Evolutionary conservation across 2,113 vertebrate species (phyloP).

Genomic region (Trogon melanurus): DNA sequence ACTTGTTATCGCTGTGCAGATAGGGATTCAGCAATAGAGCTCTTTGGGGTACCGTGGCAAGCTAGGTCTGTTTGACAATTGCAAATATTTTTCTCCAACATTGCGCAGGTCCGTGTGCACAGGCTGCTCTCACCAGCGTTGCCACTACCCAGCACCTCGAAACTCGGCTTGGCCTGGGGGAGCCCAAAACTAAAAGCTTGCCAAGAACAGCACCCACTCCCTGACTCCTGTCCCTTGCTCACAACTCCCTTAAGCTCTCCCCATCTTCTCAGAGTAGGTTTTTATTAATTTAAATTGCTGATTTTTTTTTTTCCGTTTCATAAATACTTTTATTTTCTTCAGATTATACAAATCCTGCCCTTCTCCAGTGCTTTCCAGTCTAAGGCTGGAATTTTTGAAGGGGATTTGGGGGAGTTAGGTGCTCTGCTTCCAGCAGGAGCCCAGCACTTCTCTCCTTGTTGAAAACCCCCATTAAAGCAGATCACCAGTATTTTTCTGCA

Average conservation of each 20-base stretch:
- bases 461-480: neutral
- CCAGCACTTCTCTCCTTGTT: neutral
- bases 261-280: neutral
- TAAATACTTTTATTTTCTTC: neutral
- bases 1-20: neutral
- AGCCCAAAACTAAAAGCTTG: neutral
- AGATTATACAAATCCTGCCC: neutral
- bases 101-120: neutral
- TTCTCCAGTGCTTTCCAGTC: neutral
- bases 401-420: neutral
- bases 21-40: neutral
- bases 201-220: neutral
- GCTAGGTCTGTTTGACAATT: neutral
- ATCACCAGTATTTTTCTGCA: neutral
- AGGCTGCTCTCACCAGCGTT: fast-evolving
- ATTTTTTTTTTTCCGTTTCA: no score
- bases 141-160: fast-evolving
- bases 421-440: neutral
- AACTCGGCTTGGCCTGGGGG: neutral
- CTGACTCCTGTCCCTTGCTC: neutral
- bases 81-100: neutral
- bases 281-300: neutral
- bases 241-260: neutral
- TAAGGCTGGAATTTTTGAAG: neutral
- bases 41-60: neutral